These are phyloP conservation scores for Schmidtea mediterranea DNA, from an alignment of 1,140 invertebrate species.

Conservation along the genomic window DNA sequence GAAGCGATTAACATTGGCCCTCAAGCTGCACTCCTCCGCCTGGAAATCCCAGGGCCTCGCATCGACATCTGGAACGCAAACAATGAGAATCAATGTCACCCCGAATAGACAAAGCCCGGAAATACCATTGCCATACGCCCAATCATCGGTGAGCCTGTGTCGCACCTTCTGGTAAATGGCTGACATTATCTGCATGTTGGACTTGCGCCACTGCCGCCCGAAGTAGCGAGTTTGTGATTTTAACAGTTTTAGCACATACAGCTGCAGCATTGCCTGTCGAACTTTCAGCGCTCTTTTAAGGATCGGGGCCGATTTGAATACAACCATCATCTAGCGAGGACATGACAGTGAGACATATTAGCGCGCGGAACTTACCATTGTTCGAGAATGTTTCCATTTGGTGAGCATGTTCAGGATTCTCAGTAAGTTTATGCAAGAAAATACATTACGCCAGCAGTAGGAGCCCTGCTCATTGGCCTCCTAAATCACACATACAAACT, in stretches of 20 bases:
- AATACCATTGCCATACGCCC: conserved; percentile 28
- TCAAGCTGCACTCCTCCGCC: conserved; percentile 73
- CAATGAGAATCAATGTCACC: background rate
- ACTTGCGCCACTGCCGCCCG: conserved; percentile 89
- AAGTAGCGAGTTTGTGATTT: conserved; percentile 99
- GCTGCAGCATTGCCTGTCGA: conserved; percentile 71
- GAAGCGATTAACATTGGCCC: conserved; percentile 72
- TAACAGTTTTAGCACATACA: conserved; percentile 81
- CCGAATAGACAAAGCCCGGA: background rate
- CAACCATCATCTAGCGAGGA: conserved; percentile 65
- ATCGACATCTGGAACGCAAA: conserved; percentile 52
- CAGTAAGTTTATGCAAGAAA: conserved; percentile 83
- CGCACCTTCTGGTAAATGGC: conserved; percentile 83
- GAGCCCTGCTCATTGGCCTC: conserved; percentile 57
- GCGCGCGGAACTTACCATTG: conserved; percentile 53
- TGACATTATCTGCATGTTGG: conserved; percentile 97
- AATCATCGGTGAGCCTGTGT: conserved; percentile 73
- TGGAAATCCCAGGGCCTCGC: conserved; percentile 93
- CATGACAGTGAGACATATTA: conserved; percentile 8
- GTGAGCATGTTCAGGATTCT: conserved; percentile 90
- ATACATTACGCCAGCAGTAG: conserved; percentile 89
- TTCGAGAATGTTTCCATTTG: conserved; percentile 95
- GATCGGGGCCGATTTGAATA: conserved; percentile 95
- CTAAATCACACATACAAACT: conserved; percentile 11
- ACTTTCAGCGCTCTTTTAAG: conserved; percentile 73